A percentile compares a stretch with the other conserved stretches of the same genome.
Evolutionary conservation across 1,140 invertebrate genomes (phyloP).

Genomic region (Cotesia chilonis): DNA sequence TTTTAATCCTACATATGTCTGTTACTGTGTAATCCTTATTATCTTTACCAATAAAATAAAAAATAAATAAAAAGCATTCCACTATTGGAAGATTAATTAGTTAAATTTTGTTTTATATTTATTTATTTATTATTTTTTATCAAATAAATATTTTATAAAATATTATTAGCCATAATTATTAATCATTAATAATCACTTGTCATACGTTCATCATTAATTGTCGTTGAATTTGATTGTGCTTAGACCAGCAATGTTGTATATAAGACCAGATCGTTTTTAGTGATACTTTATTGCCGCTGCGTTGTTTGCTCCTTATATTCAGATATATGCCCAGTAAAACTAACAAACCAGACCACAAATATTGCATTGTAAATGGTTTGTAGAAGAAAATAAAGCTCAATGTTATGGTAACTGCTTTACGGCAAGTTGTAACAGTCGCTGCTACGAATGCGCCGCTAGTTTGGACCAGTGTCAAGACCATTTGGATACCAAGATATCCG

Average conservation of each 20-base stretch:
- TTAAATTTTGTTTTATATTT: not conserved
- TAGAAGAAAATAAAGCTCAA: constrained; percentile 93
- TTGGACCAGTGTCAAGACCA: constrained; percentile 87
- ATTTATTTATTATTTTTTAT: not conserved
- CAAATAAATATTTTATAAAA: not conserved
- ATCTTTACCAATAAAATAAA: constrained; percentile 23
- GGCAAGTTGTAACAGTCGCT: constrained; percentile 86
- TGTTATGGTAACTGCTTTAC: constrained; percentile 92
- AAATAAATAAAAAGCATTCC: constrained; percentile 31
- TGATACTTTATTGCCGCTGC: constrained; percentile 33
- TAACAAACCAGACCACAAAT: constrained; percentile 88
- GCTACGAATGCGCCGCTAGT: constrained; percentile 89
- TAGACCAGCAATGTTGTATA: constrained; percentile 44
- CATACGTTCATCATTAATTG: constrained; percentile 52
- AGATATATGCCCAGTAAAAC: constrained; percentile 91
- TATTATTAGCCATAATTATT: constrained; percentile 7
- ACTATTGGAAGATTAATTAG: constrained; percentile 14
- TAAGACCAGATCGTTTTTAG: constrained; percentile 39
- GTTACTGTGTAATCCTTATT: constrained; percentile 27
- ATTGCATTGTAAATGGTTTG: constrained; percentile 93
- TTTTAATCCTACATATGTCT: constrained; percentile 23
- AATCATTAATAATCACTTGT: not conserved
- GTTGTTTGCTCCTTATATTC: constrained; percentile 85
- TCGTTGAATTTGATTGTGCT: constrained; percentile 51
- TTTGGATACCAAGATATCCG: constrained; percentile 91